Base-by-base conservation (phyloP, 2,888 invertebrate genomes). In the Candidula unifasciata region DNA sequence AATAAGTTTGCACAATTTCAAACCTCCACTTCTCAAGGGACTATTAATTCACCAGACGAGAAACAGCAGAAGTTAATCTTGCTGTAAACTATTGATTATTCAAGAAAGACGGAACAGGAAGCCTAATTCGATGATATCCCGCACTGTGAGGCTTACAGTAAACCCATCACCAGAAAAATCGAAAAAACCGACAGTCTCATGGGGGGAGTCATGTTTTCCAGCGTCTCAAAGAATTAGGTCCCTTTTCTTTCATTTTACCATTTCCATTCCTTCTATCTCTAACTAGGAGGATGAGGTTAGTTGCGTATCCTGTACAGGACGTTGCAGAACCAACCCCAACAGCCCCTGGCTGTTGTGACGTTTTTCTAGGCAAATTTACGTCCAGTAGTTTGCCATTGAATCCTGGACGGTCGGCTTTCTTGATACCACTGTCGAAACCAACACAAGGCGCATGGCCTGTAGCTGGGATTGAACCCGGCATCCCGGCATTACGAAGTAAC, bases 31-130 rank as follows among this genome's bases (percentile, higher is more conserved):
- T 2, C 35, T 33, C 68, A 16, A 10, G 33, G 24, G 33, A 68
- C 68, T 68, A 68, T 68, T 68, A 33, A 68, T 68, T 33, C 10
- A 33, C 33, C 35, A 21, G 21, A 6, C n/a, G 33, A 35, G 33
- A 68, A 68, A 33, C 33, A 68, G 18, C 33, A 16, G 21, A 68
- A 33, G 68, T 33, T 33, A 33, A 21, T 33, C 33, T 35, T 68
- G 68, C 68, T 68, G 68, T 68, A 68, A 68, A 68, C 68, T 68
- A 68, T 68, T 21, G 68, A 68, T 68, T 68, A 68, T 33, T 68
- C 33, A 33, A 33, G 33, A 33, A 35, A 27, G 35, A 68, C 68
- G 68, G 33, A 68, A 68, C 35, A 33, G 35, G 21, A 68, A 33
- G 35, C 68, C 16, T 68, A 68, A 68, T 68, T 68, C 33, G 68